These are phyloP conservation scores for Arrhopalites spinosus DNA, from an alignment of 2,888 invertebrate genomes.

Conservation along the genomic window DNA sequence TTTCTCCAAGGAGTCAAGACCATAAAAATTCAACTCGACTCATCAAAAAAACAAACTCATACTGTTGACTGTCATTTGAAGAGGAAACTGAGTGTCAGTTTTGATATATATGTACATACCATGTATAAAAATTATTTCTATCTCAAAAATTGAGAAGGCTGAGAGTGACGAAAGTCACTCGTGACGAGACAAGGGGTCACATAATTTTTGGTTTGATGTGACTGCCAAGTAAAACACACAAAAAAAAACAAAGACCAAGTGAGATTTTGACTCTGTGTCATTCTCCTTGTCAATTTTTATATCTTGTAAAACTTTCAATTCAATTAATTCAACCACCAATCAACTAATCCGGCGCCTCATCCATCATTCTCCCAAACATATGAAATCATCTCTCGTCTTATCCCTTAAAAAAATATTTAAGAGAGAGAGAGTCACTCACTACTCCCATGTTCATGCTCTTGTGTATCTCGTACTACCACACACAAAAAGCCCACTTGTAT, in stretches of 20 bases:
- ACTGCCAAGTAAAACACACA: conserved; percentile 18
- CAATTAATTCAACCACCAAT: conserved; percentile 27
- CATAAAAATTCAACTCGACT: no score
- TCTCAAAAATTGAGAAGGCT: no score
- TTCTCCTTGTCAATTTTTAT: not conserved
- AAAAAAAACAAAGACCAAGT: no score
- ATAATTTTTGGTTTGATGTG: not conserved
- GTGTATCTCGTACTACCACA: not conserved
- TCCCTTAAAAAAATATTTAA: not conserved
- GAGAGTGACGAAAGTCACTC: not conserved
- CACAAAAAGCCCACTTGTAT: no score
- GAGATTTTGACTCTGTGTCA: conserved; percentile 11
- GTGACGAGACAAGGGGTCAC: not conserved
- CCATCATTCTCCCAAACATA: conserved; percentile 8
- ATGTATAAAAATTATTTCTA: no score
- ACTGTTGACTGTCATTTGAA: no score
- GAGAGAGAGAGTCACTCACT: not conserved
- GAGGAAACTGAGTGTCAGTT: no score
- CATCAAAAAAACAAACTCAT: no score
- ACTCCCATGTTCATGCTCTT: not conserved
- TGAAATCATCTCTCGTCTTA: not conserved
- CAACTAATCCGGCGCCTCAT: conserved; percentile 27
- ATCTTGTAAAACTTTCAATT: conserved; percentile 18
- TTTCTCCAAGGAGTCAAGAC: no score
- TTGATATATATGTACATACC: no score